phyloP scores from a whole-genome alignment of 2,888 invertebrate genomes.

The Drosophila imparisetae region DNA sequence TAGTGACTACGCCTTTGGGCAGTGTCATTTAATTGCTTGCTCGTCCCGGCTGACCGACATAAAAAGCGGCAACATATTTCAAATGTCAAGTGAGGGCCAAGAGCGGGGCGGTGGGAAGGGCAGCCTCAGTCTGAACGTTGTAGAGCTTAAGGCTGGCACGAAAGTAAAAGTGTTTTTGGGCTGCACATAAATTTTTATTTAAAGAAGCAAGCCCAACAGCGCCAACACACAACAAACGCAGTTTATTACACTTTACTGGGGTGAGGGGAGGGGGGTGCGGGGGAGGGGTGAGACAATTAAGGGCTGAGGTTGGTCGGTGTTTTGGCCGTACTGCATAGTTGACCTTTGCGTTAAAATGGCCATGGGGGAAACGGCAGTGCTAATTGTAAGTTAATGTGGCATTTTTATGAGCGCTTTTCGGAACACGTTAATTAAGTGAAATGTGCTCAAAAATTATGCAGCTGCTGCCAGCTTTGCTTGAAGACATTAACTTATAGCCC shows the following conservation, averaged over 20 bases:
- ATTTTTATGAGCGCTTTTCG: constrained; percentile 71
- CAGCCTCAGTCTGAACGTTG: constrained; percentile 1
- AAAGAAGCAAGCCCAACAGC: constrained; percentile 51
- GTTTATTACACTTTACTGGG: constrained; percentile 63
- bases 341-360: constrained; percentile 26
- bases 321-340: constrained; percentile 19
- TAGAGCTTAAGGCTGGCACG: constrained; percentile 39
- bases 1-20: constrained; percentile 28
- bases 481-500: constrained; percentile 53
- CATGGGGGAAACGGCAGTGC: constrained; percentile 25
- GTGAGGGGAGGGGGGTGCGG: not conserved
- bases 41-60: constrained; percentile 59
- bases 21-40: constrained; percentile 72
- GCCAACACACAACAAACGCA: constrained; percentile 40
- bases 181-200: constrained; percentile 77
- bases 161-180: constrained; percentile 51
- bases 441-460: constrained; percentile 70
- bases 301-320: constrained; percentile 2
- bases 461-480: constrained; percentile 43
- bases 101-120: not conserved
- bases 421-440: constrained; percentile 74
- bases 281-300: not conserved
- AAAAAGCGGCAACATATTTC: constrained; percentile 75
- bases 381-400: constrained; percentile 79
- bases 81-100: constrained; percentile 60